Evolutionary conservation across 2,113 vertebrate species (phyloP).

Genomic region (Aleadryas rufinucha): DNA sequence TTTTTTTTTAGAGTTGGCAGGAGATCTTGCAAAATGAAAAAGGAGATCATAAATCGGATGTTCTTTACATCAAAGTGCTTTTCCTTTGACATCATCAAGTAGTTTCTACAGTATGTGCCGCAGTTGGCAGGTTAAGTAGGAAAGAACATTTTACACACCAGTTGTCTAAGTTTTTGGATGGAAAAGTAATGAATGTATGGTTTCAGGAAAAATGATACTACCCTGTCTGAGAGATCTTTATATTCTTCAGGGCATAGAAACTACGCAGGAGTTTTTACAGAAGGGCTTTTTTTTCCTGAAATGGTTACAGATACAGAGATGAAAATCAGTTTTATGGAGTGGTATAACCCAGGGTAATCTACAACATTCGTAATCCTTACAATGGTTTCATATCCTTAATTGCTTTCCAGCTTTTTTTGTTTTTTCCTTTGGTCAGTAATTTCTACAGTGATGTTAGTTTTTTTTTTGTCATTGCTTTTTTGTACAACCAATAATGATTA

Average conservation of each 20-base stretch:
- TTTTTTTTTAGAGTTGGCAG: neutral
- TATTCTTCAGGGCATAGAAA: neutral
- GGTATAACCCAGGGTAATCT: neutral
- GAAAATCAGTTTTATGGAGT: neutral
- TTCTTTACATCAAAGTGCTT: neutral
- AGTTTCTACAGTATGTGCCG: neutral
- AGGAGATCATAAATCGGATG: neutral
- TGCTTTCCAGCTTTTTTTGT: neutral
- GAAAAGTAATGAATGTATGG: neutral
- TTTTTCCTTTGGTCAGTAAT: neutral
- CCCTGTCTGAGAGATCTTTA: neutral
- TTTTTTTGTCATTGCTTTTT: neutral
- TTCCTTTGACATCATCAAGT: slow-evolving; percentile 18
- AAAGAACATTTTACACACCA: neutral
- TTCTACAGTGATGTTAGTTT: neutral
- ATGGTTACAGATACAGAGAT: neutral
- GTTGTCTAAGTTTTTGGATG: neutral
- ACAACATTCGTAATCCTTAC: neutral
- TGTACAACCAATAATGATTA: neutral
- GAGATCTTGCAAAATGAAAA: neutral
- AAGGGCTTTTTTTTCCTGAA: neutral
- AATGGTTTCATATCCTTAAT: neutral
- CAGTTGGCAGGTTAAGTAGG: neutral
- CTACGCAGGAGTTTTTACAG: neutral
- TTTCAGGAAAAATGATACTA: neutral